Evolutionary conservation across 2,797 vertebrate species (phyloP).

Genomic region (Sciaenops ocellatus): DNA sequence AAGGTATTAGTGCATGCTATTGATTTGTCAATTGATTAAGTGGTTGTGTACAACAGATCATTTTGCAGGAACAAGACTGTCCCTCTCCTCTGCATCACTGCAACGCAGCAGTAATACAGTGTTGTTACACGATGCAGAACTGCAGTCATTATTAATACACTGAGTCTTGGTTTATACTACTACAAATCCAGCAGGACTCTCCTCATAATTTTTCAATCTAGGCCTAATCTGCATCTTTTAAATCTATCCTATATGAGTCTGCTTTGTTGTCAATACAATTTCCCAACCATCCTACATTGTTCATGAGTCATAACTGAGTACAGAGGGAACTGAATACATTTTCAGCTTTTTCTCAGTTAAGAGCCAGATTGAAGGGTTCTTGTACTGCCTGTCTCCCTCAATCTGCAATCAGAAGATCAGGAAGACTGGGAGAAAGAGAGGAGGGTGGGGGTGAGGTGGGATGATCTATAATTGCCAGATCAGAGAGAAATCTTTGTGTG

Average conservation of each 20-base stretch:
- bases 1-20: slow-evolving; percentile 69
- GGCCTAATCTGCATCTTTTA: slow-evolving; percentile 49
- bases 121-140: slow-evolving; percentile 45
- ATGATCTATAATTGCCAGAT: slow-evolving; percentile 80
- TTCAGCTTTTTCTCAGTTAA: slow-evolving; percentile 67
- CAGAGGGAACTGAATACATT: slow-evolving; percentile 66
- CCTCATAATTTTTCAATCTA: slow-evolving; percentile 24
- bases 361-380: slow-evolving; percentile 79
- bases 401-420: slow-evolving; percentile 80
- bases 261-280: slow-evolving; percentile 51
- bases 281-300: slow-evolving; percentile 61
- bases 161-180: slow-evolving; percentile 12
- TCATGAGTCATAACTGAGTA: slow-evolving; percentile 63
- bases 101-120: slow-evolving; percentile 45
- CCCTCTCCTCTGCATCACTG: slow-evolving; percentile 45
- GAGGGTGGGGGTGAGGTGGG: slow-evolving; percentile 56
- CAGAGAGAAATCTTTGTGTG: slow-evolving; percentile 78
- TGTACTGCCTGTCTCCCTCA: slow-evolving; percentile 67
- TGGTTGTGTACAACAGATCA: slow-evolving; percentile 70
- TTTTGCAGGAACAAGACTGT: slow-evolving; percentile 67
- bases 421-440: slow-evolving; percentile 61
- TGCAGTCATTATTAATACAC: slow-evolving; percentile 42
- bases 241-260: slow-evolving; percentile 37
- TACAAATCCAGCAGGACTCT: slow-evolving; percentile 28
- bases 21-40: slow-evolving; percentile 76